phyloP scores from a whole-genome alignment of 2,113 vertebrate genomes.

The Nesoenas mayeri region DNA sequence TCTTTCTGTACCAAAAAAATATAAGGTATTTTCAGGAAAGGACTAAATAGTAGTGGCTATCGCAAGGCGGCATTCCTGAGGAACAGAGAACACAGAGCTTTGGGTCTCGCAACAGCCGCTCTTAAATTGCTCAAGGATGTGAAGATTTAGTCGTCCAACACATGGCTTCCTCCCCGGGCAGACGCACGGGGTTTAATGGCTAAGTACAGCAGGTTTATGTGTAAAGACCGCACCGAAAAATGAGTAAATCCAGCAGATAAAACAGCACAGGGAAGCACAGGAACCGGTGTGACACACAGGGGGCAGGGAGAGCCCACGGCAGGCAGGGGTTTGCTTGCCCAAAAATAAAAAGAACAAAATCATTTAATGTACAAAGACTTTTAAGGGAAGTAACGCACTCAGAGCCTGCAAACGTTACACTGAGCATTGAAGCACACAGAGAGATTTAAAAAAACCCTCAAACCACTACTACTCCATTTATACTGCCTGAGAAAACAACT shows the following conservation, averaged over 20 bases:
- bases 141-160: too few species aligned
- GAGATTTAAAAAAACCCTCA: neutral
- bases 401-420: neutral
- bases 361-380: neutral
- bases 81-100: neutral
- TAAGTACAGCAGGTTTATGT: too few species aligned
- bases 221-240: too few species aligned
- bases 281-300: too few species aligned
- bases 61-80: too few species aligned
- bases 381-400: neutral
- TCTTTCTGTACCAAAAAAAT: neutral
- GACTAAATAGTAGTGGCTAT: neutral
- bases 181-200: too few species aligned
- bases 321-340: neutral
- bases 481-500: neutral
- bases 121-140: too few species aligned
- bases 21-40: neutral
- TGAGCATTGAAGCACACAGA: neutral
- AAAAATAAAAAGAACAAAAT: neutral
- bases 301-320: neutral
- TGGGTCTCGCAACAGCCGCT: neutral
- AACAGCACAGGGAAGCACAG: too few species aligned
- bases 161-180: too few species aligned
- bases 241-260: too few species aligned
- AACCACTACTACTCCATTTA: neutral